A percentile compares a stretch with the other conserved stretches of the same genome.
Evolutionary conservation across 2,113 vertebrate species (phyloP).

Genomic region (Trogon melanurus): DNA sequence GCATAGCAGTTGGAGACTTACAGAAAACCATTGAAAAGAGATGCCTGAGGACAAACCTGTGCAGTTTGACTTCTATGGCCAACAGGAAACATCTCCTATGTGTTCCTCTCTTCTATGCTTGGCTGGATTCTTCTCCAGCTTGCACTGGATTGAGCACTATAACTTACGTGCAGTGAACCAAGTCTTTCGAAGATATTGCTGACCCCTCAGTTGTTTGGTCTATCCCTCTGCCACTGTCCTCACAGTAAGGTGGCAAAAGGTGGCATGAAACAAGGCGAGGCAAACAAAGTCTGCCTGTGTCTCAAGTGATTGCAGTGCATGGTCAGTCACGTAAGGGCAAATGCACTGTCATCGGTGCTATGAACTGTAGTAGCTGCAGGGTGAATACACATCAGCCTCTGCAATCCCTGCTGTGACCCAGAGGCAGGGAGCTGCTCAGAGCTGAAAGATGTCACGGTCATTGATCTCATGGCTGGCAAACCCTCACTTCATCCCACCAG

Average conservation of each 20-base stretch:
- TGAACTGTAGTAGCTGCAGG: not conserved
- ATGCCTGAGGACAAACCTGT: not conserved
- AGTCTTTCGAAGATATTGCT: not conserved
- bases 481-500: fast-evolving
- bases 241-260: not conserved
- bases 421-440: not conserved
- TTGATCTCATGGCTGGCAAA: not conserved
- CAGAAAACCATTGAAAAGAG: not conserved
- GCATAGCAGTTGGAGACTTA: not conserved
- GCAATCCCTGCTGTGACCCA: not conserved
- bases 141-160: not conserved
- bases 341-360: not conserved
- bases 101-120: not conserved
- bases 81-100: not conserved
- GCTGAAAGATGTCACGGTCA: not conserved
- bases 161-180: not conserved
- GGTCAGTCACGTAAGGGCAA: not conserved
- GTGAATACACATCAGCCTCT: not conserved
- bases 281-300: not conserved
- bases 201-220: not conserved
- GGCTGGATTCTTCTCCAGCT: not conserved
- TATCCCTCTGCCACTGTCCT: not conserved
- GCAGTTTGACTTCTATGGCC: not conserved
- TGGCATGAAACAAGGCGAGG: not conserved
- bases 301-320: not conserved